A percentile compares a stretch with the other conserved stretches of the same genome.
These are phyloP conservation scores for Turdus rufiventris DNA, from an alignment of 2,113 vertebrate species.

Conservation along the genomic window DNA sequence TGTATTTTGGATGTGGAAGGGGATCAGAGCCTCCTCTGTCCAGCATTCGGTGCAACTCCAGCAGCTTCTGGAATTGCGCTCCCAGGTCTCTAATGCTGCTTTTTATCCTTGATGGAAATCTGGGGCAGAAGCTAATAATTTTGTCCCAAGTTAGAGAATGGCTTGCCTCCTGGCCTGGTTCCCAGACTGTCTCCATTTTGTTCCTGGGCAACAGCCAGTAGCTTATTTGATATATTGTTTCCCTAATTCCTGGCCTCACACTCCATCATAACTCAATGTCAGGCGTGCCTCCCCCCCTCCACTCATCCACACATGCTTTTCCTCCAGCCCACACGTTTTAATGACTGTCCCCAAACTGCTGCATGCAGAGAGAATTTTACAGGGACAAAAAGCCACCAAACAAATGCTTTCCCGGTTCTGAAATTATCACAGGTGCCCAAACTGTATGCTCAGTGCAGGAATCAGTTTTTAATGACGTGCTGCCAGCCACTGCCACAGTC, in stretches of 20 bases:
- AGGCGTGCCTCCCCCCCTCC: background rate
- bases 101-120: constrained; percentile 29
- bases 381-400: background rate
- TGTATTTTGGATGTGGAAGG: background rate
- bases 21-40: background rate
- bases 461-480: background rate
- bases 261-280: background rate
- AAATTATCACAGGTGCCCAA: background rate
- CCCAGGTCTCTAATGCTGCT: background rate
- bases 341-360: background rate
- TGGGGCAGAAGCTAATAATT: constrained; percentile 36
- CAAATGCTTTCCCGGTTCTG: background rate
- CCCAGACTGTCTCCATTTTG: constrained; percentile 58
- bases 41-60: background rate
- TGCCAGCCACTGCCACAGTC: background rate
- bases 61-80: background rate
- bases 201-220: constrained; percentile 40
- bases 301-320: background rate
- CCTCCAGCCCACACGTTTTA: background rate
- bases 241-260: constrained; percentile 8
- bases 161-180: constrained; percentile 15
- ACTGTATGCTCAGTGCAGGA: background rate
- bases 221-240: constrained; percentile 47
- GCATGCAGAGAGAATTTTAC: background rate
- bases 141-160: background rate